phyloP scores from a whole-genome alignment of 2,888 invertebrate species.

The Conus canariensis region DNA sequence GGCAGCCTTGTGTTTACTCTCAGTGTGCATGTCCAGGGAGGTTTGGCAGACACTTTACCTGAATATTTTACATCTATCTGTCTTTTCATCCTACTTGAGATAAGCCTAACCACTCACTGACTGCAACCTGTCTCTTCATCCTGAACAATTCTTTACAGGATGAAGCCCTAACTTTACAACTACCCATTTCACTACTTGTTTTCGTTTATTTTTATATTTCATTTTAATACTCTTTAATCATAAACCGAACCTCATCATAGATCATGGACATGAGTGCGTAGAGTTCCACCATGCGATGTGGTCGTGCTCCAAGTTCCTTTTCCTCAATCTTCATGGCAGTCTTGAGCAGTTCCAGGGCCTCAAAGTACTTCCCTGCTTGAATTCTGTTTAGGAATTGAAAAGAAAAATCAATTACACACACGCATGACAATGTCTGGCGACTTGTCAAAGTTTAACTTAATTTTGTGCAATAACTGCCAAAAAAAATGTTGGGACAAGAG shows the following conservation, averaged over 20 bases:
- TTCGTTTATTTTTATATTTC: too few relatives aligned
- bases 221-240: too few relatives aligned
- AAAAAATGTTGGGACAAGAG: not conserved
- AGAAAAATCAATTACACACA: not conserved
- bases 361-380: conserved; percentile 75
- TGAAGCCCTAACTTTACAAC: too few relatives aligned
- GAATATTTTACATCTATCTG: too few relatives aligned
- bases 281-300: conserved; percentile 77
- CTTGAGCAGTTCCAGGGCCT: conserved; percentile 74
- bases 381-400: conserved; percentile 60
- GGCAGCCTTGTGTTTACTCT: too few relatives aligned
- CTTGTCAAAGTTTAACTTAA: not conserved
- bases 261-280: conserved; percentile 77
- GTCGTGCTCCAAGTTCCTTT: conserved; percentile 74
- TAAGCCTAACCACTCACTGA: too few relatives aligned
- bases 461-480: not conserved
- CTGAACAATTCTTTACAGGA: too few relatives aligned
- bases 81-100: too few relatives aligned
- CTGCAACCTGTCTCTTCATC: too few relatives aligned
- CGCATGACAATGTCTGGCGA: not conserved
- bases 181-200: too few relatives aligned
- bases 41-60: too few relatives aligned
- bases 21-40: too few relatives aligned
- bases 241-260: conserved; percentile 73
- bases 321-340: conserved; percentile 77